Evolutionary conservation across 2,888 invertebrate species (phyloP).

Genomic region (Sphaerophoria taeniata): DNA sequence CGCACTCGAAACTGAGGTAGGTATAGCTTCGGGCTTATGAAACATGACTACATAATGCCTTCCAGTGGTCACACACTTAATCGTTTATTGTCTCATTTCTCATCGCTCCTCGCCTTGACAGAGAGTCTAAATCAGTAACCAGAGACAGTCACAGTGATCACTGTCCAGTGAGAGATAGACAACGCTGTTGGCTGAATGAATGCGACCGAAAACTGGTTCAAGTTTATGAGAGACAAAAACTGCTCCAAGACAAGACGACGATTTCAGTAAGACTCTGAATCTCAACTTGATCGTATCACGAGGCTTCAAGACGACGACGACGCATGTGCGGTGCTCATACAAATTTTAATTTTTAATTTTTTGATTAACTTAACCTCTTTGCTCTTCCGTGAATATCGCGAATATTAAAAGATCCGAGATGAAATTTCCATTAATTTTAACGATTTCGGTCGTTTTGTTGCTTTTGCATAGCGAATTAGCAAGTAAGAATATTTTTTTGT

Average conservation of each 20-base stretch:
- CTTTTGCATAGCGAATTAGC: constrained; percentile 45
- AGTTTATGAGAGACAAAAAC: constrained; percentile 49
- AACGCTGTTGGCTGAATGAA: constrained; percentile 10
- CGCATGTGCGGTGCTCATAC: background rate
- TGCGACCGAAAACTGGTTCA: constrained; percentile 63
- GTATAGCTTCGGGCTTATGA: constrained; percentile 52
- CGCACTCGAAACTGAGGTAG: constrained; percentile 8
- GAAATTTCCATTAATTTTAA: constrained; percentile 47
- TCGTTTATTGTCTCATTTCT: constrained; percentile 5
- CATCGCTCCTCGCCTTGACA: constrained; percentile 11
- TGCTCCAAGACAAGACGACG: background rate
- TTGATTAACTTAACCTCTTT: constrained; percentile 59
- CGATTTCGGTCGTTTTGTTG: constrained; percentile 38
- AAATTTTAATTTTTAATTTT: constrained; percentile 12
- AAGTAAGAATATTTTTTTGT: constrained; percentile 29
- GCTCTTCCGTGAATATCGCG: constrained; percentile 6
- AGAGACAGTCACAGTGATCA: constrained; percentile 3
- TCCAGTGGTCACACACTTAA: constrained; percentile 41
- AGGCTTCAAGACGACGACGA: background rate
- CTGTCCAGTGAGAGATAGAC: too few species aligned
- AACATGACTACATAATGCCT: constrained; percentile 33
- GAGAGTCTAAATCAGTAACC: background rate
- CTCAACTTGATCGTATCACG: constrained; percentile 55
- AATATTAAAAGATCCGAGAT: constrained; percentile 32
- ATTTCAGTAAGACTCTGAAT: constrained; percentile 53